Conservation (phyloP, 2,888 invertebrate genomes). For the Hypercompe scribonia region DNA sequence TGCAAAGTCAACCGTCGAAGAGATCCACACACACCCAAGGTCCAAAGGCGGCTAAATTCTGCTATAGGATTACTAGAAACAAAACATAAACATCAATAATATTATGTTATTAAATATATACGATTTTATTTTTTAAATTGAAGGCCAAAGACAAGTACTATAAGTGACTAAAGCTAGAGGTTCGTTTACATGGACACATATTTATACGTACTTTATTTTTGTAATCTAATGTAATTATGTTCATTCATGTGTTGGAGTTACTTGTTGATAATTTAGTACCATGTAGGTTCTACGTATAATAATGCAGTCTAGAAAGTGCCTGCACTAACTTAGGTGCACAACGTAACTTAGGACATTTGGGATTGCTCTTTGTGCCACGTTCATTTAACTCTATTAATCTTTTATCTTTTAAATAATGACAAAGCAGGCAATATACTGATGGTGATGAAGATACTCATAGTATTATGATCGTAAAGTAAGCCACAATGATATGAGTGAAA, state of each 20-base stretch:
- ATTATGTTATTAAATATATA: no score
- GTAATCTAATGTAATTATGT: no score
- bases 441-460: not conserved
- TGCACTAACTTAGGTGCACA: no score
- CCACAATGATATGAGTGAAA: no score
- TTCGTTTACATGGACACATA: no score
- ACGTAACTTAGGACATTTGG: not conserved
- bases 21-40: slow-evolving; percentile 74
- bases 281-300: no score
- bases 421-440: not conserved
- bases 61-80: slow-evolving; percentile 73
- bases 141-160: no score
- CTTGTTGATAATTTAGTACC: no score
- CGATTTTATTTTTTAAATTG: no score
- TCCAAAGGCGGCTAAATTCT: slow-evolving; percentile 77
- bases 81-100: not conserved
- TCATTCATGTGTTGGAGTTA: no score
- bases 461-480: not conserved
- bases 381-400: not conserved
- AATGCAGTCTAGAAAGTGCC: not conserved
- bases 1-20: slow-evolving; percentile 69
- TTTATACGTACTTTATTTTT: no score
- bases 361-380: not conserved
- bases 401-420: not conserved
- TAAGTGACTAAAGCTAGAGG: no score